Conservation (phyloP, 2,888 invertebrate genomes). For the Sympetrum striolatum region DNA sequence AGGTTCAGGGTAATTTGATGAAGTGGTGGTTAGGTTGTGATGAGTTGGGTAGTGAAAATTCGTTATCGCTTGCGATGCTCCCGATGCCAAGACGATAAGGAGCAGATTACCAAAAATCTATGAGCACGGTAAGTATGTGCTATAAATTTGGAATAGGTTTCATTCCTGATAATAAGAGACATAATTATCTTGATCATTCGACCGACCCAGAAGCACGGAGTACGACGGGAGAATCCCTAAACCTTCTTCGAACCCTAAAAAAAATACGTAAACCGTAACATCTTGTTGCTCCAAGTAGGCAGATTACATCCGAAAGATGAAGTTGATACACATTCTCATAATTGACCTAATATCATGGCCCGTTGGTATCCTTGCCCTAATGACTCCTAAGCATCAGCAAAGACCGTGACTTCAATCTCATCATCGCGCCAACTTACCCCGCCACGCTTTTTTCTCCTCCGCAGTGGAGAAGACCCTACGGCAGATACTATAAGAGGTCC, state of each 20-base stretch:
- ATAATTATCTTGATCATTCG: neutral
- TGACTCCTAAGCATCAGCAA: neutral
- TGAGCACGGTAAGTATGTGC: too few species aligned
- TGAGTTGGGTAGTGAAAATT: too few species aligned
- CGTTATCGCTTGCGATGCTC: too few species aligned
- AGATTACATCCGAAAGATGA: neutral
- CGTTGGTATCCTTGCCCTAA: neutral
- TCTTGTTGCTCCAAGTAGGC: neutral
- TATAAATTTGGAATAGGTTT: neutral
- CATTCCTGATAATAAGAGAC: neutral
- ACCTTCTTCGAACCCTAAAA: neutral
- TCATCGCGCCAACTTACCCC: neutral
- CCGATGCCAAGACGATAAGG: neutral
- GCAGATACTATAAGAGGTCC: neutral
- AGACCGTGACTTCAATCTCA: neutral
- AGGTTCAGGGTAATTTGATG: too few species aligned
- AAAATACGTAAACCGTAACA: neutral
- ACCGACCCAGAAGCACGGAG: neutral
- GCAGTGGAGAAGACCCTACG: neutral
- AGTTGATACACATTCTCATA: neutral
- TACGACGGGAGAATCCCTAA: neutral
- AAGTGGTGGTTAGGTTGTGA: too few species aligned
- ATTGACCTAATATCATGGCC: neutral
- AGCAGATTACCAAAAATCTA: neutral
- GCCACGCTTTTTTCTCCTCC: neutral